A percentile compares a stretch with the other conserved stretches of the same genome.
Conservation (phyloP, 2,888 invertebrate species). For the Chloroclystis v-ata region DNA sequence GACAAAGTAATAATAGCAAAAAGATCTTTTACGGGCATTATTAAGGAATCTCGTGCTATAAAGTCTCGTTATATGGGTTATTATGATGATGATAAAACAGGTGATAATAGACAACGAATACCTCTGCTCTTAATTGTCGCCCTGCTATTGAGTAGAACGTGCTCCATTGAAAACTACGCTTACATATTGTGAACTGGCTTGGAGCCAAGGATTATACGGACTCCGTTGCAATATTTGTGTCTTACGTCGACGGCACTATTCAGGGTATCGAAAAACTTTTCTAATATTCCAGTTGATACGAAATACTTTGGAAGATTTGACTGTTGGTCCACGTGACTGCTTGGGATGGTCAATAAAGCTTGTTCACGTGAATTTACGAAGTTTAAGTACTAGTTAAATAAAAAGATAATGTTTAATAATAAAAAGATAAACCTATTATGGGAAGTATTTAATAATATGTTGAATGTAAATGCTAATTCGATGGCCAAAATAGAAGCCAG, state of each 20-base stretch:
- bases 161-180: constrained; percentile 60
- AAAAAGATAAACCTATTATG: too few species aligned
- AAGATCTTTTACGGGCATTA: too few species aligned
- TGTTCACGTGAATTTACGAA: constrained; percentile 4
- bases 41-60: too few species aligned
- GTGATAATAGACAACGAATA: constrained; percentile 11
- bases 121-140: constrained; percentile 24
- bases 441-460: too few species aligned
- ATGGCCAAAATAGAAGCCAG: too few species aligned
- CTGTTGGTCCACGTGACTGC: constrained; percentile 38
- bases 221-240: constrained; percentile 66
- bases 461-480: too few species aligned
- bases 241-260: constrained; percentile 66
- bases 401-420: too few species aligned
- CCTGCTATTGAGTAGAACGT: constrained; percentile 25
- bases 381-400: too few species aligned
- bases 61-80: too few species aligned
- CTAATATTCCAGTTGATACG: constrained; percentile 66
- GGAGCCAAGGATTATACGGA: constrained; percentile 68
- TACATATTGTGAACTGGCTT: constrained; percentile 71
- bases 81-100: constrained; percentile 5
- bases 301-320: constrained; percentile 55
- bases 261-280: constrained; percentile 74
- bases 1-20: too few species aligned
- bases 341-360: constrained; percentile 15